phyloP scores from a whole-genome alignment of 1,140 invertebrate genomes.

The Lysiphlebus fabarum region DNA sequence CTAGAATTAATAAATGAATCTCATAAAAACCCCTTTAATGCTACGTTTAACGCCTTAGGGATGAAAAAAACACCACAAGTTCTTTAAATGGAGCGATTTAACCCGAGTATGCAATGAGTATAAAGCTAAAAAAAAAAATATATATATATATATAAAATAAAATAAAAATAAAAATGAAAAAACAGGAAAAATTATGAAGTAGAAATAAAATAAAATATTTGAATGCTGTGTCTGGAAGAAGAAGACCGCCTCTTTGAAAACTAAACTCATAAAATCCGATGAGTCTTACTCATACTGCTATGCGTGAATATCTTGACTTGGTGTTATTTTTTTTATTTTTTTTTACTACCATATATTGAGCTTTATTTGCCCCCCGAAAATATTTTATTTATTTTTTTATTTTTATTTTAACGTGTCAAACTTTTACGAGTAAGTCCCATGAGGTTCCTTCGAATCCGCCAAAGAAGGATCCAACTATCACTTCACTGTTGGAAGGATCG shows the following conservation, averaged over 20 bases:
- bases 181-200: background rate
- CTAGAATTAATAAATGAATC: background rate
- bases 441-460: conserved; percentile 13
- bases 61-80: background rate
- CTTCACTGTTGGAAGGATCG: conserved; percentile 12
- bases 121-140: background rate
- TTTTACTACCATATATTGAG: background rate
- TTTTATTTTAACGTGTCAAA: conserved; percentile 37
- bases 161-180: conserved; percentile 20
- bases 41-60: conserved; percentile 3
- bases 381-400: conserved; percentile 6
- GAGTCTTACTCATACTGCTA: conserved; percentile 32
- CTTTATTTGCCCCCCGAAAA: conserved; percentile 9
- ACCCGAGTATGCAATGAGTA: conserved; percentile 3
- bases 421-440: conserved; percentile 33
- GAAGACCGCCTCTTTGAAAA: conserved; percentile 28
- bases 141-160: too few species aligned
- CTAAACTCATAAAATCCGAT: conserved; percentile 35
- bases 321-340: conserved; percentile 1
- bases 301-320: background rate
- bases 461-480: conserved; percentile 16
- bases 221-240: conserved; percentile 20
- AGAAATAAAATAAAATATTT: conserved; percentile 22
- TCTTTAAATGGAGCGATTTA: background rate
- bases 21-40: background rate